Percentiles rank a stretch among this genome's conserved stretches.
Evolutionary conservation across 2,113 vertebrate genomes (phyloP).

Genomic region (Crypturellus undulatus): DNA sequence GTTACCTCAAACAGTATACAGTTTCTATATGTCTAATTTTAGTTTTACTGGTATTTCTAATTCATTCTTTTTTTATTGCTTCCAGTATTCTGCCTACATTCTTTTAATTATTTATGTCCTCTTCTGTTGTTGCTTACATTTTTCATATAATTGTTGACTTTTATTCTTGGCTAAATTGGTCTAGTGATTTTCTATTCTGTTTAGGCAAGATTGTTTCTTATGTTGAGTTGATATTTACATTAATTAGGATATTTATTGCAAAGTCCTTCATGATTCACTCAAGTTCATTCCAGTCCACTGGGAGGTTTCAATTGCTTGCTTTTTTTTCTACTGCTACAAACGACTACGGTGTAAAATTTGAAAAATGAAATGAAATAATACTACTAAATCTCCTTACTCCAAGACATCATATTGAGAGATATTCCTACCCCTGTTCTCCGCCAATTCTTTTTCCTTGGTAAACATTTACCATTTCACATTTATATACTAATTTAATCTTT

Average conservation of each 20-base stretch:
- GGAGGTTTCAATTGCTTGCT: not conserved
- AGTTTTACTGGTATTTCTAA: not conserved
- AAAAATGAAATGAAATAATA: not conserved
- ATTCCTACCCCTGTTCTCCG: fast-evolving
- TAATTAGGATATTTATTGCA: not conserved
- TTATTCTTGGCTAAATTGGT: not conserved
- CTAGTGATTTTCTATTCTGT: not conserved
- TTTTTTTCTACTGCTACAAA: not conserved
- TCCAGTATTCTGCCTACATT: not conserved
- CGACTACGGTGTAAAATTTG: not conserved
- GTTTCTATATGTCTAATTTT: constrained; percentile 7
- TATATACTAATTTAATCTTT: not conserved
- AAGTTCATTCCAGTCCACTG: not conserved
- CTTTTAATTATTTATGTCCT: not conserved
- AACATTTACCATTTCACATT: not conserved
- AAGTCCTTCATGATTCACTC: not conserved
- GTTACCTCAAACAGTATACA: not conserved
- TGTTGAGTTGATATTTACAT: not conserved
- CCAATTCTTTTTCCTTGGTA: not conserved
- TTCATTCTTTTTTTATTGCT: not conserved
- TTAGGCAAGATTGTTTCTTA: not conserved
- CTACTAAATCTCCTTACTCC: not conserved
- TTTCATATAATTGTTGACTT: constrained; percentile 17
- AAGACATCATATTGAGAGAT: not conserved
- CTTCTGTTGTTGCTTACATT: constrained; percentile 9